A percentile compares a stretch with the other conserved stretches of the same genome.
Evolutionary conservation across 2,113 vertebrate genomes (phyloP).

Genomic region (Ameiurus melas): DNA sequence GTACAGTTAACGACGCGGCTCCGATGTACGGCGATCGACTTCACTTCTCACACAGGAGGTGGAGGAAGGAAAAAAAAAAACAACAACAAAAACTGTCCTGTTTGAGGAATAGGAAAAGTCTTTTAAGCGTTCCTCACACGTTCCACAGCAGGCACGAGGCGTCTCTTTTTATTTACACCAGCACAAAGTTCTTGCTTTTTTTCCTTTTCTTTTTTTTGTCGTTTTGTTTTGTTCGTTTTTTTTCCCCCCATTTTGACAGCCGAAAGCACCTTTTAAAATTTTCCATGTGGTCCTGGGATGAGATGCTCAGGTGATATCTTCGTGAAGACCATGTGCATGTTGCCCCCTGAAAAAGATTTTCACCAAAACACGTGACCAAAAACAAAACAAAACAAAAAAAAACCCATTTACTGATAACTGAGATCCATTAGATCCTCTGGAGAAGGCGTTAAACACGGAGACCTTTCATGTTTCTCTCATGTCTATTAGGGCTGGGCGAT

Average conservation of each 20-base stretch:
- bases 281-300: background rate
- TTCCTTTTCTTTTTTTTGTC: no score
- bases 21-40: background rate
- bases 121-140: background rate
- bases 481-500: background rate
- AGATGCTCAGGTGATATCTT: background rate
- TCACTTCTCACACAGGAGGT: background rate
- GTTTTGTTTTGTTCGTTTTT: background rate
- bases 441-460: background rate
- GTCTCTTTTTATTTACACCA: constrained; percentile 4
- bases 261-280: background rate
- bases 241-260: background rate
- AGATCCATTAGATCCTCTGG: background rate
- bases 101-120: background rate
- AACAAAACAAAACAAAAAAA: background rate
- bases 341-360: background rate
- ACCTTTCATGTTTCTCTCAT: no score
- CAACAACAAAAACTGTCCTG: background rate
- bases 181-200: background rate
- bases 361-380: background rate
- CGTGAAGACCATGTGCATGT: background rate
- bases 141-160: constrained; percentile 1
- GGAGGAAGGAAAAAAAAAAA: background rate
- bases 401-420: background rate
- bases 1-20: background rate